Conservation (phyloP, 2,888 invertebrate genomes). For the Aleiodes testaceus region DNA sequence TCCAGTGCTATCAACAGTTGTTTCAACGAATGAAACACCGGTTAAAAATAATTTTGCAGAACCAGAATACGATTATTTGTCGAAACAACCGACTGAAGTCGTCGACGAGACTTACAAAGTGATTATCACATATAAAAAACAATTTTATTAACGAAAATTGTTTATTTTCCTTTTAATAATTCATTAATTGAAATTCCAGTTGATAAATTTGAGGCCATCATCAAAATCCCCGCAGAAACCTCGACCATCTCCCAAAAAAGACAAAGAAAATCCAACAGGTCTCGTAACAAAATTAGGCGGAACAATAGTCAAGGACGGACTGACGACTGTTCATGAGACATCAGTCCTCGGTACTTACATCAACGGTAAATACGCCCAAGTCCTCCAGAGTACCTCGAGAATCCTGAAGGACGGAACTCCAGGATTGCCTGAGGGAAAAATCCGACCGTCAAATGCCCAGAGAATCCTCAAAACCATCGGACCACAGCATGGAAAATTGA, state of each 20-base stretch:
- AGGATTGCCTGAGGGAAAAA: constrained; percentile 76
- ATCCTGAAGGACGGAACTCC: constrained; percentile 70
- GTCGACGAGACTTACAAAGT: constrained; percentile 90
- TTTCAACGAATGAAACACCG: constrained; percentile 72
- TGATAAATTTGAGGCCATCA: constrained; percentile 84
- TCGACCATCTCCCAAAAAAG: constrained; percentile 73
- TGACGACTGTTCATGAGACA: constrained; percentile 89
- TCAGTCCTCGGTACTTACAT: constrained; percentile 92
- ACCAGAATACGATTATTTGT: constrained; percentile 89
- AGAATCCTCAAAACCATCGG: constrained; percentile 86
- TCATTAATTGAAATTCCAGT: constrained; percentile 57
- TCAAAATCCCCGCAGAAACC: constrained; percentile 75
- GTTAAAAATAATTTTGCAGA: constrained; percentile 84
- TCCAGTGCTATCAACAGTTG: constrained; percentile 75
- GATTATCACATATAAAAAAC: too few relatives aligned
- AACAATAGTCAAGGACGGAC: constrained; percentile 86
- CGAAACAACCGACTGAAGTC: constrained; percentile 88
- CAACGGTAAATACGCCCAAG: constrained; percentile 91
- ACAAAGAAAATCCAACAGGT: constrained; percentile 83
- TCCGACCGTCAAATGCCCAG: constrained; percentile 79
- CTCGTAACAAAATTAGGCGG: constrained; percentile 89
- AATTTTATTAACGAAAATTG: too few relatives aligned
- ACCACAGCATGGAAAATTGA: constrained; percentile 74
- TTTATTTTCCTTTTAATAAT: too few relatives aligned
- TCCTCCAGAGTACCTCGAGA: constrained; percentile 86